These are phyloP conservation scores for Polydrusus cervinus DNA, from an alignment of 2,888 invertebrate genomes.

Conservation along the genomic window DNA sequence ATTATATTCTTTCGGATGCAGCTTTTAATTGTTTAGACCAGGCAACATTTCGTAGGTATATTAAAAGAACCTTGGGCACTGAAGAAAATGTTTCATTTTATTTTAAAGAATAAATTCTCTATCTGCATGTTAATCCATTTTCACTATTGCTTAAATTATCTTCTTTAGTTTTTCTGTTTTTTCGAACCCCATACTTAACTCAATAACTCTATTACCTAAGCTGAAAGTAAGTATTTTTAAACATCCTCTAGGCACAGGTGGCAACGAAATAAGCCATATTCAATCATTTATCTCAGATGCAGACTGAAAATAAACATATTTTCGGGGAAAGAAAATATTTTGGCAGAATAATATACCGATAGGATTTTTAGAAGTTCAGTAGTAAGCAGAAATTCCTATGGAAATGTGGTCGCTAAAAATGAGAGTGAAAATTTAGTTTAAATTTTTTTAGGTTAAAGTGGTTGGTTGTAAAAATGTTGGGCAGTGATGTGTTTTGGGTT, in stretches of 20 bases:
- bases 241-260: constrained; percentile 26
- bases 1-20: no score
- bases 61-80: no score
- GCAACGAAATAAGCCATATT: constrained; percentile 33
- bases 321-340: constrained; percentile 25
- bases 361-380: constrained; percentile 13
- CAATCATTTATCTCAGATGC: constrained; percentile 32
- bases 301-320: constrained; percentile 36
- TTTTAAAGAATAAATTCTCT: no score
- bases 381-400: neutral
- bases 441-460: neutral
- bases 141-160: no score
- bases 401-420: neutral
- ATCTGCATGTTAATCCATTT: neutral
- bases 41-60: no score
- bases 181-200: neutral
- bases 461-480: neutral
- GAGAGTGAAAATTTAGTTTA: neutral
- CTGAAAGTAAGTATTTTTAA: neutral
- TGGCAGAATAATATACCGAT: constrained; percentile 26
- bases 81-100: no score
- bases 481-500: neutral
- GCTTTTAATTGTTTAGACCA: no score
- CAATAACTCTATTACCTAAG: neutral
- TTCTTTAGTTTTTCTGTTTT: neutral